Base-by-base conservation (phyloP, 2,888 invertebrate species). In the Aphelenchoides bicaudatus region DNA sequence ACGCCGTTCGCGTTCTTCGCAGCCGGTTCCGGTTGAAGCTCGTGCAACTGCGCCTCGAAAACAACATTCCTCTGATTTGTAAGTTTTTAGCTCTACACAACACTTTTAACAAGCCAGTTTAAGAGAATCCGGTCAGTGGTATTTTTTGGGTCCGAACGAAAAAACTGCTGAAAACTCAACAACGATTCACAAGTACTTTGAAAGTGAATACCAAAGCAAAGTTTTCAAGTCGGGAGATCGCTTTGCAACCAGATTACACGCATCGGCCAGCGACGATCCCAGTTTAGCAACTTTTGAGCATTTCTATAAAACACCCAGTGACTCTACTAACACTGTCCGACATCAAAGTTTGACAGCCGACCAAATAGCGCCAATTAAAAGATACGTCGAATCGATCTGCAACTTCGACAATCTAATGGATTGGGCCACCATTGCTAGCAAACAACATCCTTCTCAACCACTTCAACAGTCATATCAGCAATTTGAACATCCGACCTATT, bases 381-480 rank as follows among this genome's bases (percentile, higher is more conserved):
- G n/a, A n/a, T 43, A 43, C 43, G 43, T 43, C 6, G 43, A 43
- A 10, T 19, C 43, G 6, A 19, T 43, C 6, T 43, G 16, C 43
- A n/a, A n/a, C 23, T 25, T 43, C 43, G 23, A 43, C 23, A 25
- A 43, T n/a, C 43, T 43, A 6, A 43, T 43, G 8, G 43, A 43
- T 43, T 43, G 43, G 43, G 8, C 16, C 6, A 25, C 43, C 10
- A 43, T 43, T 19, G 43, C 43, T 6, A 43, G 10, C 34, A 13
- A 34, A 34, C 13, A 34, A 34, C 13, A 13, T 34, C 34, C 16
- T 13, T 16, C 34, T 16, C 13, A 34, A 13, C 16, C 16, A 16
- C 13, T 34, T 34, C 13, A 55, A 29, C 43, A 30, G 23, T 49
- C 50, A 55, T 30, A 55, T 53, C 34, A 16, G 16, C 34, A 16